Conservation (phyloP, 2,888 invertebrate species). For the Actias luna region DNA sequence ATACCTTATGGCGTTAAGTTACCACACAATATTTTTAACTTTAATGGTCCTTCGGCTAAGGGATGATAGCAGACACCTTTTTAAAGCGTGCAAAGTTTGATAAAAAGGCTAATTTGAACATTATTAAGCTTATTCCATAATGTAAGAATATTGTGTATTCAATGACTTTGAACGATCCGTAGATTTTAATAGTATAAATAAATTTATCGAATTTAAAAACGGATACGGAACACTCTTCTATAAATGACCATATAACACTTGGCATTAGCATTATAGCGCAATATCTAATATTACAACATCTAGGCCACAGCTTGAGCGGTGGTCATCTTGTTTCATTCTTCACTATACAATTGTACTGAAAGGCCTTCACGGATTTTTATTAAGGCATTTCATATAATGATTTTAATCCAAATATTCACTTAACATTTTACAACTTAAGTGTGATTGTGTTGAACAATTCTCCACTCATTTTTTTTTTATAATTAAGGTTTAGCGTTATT, state of each 20-base stretch:
- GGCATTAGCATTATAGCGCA: neutral
- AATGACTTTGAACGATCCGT: neutral
- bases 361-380: constrained; percentile 6
- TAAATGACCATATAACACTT: neutral
- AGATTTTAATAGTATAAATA: neutral
- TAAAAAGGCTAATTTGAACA: neutral
- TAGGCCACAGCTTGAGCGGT: constrained; percentile 34
- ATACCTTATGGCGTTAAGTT: neutral
- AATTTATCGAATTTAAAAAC: neutral
- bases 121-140: neutral
- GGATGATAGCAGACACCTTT: neutral
- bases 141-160: neutral
- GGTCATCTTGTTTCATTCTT: constrained; percentile 25
- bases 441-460: neutral
- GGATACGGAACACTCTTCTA: neutral
- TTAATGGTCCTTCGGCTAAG: neutral
- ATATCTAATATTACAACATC: constrained; percentile 33
- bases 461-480: no score
- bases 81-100: neutral
- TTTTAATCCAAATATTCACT: constrained; percentile 13
- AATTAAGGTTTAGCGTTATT: no score
- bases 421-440: neutral
- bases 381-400: neutral
- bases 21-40: neutral
- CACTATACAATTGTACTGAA: constrained; percentile 10